Evolutionary conservation across 1,140 invertebrate genomes (phyloP).

Genomic region (Drosophila takahashii): DNA sequence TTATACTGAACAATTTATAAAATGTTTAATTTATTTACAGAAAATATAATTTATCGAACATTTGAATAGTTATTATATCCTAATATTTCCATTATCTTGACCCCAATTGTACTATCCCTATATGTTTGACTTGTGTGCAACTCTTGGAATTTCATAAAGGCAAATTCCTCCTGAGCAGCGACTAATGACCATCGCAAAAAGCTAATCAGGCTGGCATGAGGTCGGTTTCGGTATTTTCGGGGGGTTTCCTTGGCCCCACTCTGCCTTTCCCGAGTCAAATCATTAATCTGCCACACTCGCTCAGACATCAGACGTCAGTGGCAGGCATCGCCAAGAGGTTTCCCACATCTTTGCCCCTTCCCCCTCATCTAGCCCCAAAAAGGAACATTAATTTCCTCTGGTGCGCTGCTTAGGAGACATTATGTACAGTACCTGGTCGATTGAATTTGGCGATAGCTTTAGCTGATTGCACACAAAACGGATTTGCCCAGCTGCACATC

Average conservation of each 20-base stretch:
- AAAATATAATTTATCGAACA: too few relatives aligned
- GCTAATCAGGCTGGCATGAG: constrained; percentile 62
- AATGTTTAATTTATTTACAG: too few relatives aligned
- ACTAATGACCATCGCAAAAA: constrained; percentile 75
- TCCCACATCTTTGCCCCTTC: constrained; percentile 14
- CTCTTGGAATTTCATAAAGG: constrained; percentile 55
- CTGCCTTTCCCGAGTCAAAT: constrained; percentile 56
- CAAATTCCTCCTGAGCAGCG: constrained; percentile 71
- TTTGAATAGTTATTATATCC: too few relatives aligned
- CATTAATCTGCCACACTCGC: constrained; percentile 79
- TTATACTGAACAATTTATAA: too few relatives aligned
- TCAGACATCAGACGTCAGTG: constrained; percentile 65
- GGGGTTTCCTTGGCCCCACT: constrained; percentile 7
- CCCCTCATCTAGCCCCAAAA: constrained; percentile 50
- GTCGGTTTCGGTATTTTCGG: constrained; percentile 20
- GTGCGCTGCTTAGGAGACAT: constrained; percentile 49
- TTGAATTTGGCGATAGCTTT: constrained; percentile 63
- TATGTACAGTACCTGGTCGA: constrained; percentile 66
- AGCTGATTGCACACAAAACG: constrained; percentile 66
- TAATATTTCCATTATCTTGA: not conserved
- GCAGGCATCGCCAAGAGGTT: constrained; percentile 50
- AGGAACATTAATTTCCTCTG: constrained; percentile 81
- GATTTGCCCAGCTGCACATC: constrained; percentile 33
- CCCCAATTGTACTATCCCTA: not conserved
- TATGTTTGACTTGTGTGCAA: constrained; percentile 7